Conservation (phyloP, 2,888 invertebrate species). For the Hyposoter dolosus region DNA sequence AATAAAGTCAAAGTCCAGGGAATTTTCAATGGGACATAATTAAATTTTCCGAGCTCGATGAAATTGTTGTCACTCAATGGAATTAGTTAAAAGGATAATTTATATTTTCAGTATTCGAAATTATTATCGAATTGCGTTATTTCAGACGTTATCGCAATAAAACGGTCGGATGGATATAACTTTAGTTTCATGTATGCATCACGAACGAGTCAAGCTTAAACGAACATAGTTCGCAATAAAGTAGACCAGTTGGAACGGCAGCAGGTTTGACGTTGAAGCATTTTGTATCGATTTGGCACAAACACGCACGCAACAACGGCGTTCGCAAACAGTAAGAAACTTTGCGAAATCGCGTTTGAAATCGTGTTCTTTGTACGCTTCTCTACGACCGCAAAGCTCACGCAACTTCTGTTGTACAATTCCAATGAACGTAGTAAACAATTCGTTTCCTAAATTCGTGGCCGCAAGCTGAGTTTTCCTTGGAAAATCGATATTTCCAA, state of each 20-base stretch:
- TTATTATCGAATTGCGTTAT: neutral
- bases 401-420: neutral
- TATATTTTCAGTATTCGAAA: neutral
- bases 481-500: conserved; percentile 27
- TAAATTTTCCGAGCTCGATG: neutral
- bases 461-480: neutral
- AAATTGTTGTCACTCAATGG: neutral
- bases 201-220: neutral
- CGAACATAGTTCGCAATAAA: neutral
- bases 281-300: conserved; percentile 34
- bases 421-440: conserved; percentile 12
- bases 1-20: neutral
- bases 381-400: conserved; percentile 20
- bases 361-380: conserved; percentile 9
- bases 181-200: neutral
- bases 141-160: neutral
- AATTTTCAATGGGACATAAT: neutral
- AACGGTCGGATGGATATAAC: neutral
- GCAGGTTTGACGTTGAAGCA: neutral
- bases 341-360: conserved; percentile 41
- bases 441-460: conserved; percentile 12
- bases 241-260: neutral
- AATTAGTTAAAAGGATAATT: neutral
- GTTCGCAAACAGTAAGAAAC: conserved; percentile 45
- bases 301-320: conserved; percentile 16